Evolutionary conservation across 2,888 invertebrate species (phyloP), one percentile per base, ranked within the genome.

Genomic region (Diplolepis rosae): DNA sequence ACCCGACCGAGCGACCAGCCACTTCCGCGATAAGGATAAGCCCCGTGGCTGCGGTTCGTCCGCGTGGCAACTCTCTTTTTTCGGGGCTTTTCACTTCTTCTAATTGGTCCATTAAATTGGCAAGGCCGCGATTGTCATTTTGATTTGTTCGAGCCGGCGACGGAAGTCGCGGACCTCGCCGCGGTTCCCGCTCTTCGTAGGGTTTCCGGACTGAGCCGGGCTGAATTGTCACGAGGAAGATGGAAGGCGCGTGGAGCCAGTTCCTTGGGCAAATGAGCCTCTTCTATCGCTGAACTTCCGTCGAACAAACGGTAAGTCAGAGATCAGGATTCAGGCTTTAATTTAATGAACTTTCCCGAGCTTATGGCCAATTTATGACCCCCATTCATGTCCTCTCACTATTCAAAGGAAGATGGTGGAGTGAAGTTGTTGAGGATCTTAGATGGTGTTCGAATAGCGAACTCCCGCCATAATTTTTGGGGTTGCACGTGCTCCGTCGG

Each of bases 391-490:
- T n/a, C n/a, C n/a, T n/a, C n/a, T n/a, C n/a, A n/a, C n/a, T n/a
- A 24, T 18, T 13, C 30, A 15, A 35, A n/a, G 61, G 39, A 27
- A 56, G 13, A 35, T 56, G 5, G 18, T 32, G 56, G 18, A 18
- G 56, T 56, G 35, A 22, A 35, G 56, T 56, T 56, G 35, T 22
- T 18, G 22, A 42, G 61, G n/a, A 35, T 61, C 61, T 61, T 22
- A 61, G 61, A 61, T 35, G 39, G 39, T 66, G 42, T 42, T 70
- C 24, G 48, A 42, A 69, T 69, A 27, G 22, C 11, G 51, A 45
- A 32, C 76, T 84, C 84, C 84, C 84, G 84, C 84, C 84, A 84
- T 84, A 82, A 84, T 66, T 48, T 50, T 66, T 54, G 66, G 66
- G 76, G 52, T 75, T 73, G 79, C 80, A 80, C 81, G 76, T 82